Evolutionary conservation across 2,888 invertebrate genomes (phyloP), one percentile per base, ranked within the genome.

Genomic region (Cephus rjabovi): DNA sequence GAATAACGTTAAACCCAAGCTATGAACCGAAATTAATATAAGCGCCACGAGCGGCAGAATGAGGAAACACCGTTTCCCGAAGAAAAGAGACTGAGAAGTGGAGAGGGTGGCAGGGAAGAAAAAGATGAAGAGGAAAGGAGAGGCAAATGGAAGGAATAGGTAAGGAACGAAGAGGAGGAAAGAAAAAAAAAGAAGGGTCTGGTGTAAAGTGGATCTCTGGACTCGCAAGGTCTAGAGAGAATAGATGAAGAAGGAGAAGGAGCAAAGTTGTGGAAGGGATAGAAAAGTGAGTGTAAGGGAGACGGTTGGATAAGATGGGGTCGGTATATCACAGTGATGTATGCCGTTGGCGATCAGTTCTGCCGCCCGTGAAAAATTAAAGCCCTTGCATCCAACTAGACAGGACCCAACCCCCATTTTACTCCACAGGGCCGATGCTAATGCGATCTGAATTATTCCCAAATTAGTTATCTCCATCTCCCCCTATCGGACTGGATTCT

Each of bases 241-340:
- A 56, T 56, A 56, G 56, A 56, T 56, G 56, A 56, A 56, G 56
- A 56, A 23, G 56, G 56, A 23, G 56, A 56, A 56, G 56, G 56
- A 56, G 56, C 9, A 56, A 56, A 56, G 23, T 56, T 9, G 56
- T 56, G 56, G 23, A 56, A 77, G 76, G 75, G 77, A 76, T 69
- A 73, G 75, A 76, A 74, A 73, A 79, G 76, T 75, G 75, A 69
- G 75, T 76, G 75, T 40, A 73, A 75, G 40, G 76, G 76, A 77
- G 79, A 77, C 79, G 79, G 77, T 37, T 74, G 80, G 77, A 76
- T 77, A 79, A 77, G 81, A 80, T 81, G 77, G 80, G 78, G 78
- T 79, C 82, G 82, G 81, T 82, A 81, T 77, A 82, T 82, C 82
- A 81, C 75, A 56, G 76, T 83, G 83, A 83, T 81, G 78, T 80